Evolutionary conservation across 2,888 invertebrate genomes (phyloP), one percentile per base, ranked within the genome.

Genomic region (Caenorhabditis parvicauda): DNA sequence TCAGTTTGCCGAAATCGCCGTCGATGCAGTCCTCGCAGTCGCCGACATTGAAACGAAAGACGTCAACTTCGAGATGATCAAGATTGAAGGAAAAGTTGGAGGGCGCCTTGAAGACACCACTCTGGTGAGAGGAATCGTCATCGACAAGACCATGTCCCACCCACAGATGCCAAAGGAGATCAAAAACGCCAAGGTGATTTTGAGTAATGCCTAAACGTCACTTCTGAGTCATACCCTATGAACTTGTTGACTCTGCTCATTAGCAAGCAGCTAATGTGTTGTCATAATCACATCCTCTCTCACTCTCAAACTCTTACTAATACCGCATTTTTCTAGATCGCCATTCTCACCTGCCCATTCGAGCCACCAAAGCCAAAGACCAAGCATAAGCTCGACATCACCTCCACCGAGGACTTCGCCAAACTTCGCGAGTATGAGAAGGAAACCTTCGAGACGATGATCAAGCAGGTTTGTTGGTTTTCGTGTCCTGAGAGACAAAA

Each of bases 341-440:
- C 98, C 1, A 96, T 98, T 82, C 87, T 99, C 21, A 99, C 98
- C 19, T 98, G 98, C 83, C 93, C 98, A 78, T 99, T 98, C 85
- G 98, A 98, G 86, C 98, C 98, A 51, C 98, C 98, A 49, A 99
- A 98, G 86, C 98, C 98, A 2, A 98, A 99, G 86, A 98, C 98
- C 74, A 99, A 96, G 85, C 95, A 99, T 87, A 96, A 96, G 90
- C 87, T 98, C 81, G 94, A 98, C 76, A 91, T 98, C 9, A 90
- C 90, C 46, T 91, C 90, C 0, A 93, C 92, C 0, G 95, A 94
- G 71, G 95, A 95, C 82, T 72, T 95, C 85, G 88, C 89, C 75
- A 89, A 90, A 66, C 86, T 98, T 54, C 86, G 94, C 6, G 88
- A 90, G 72, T 98, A 98, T 81, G 98, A 98, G 50, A 62, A 89